Base-by-base conservation (phyloP, 2,113 vertebrate species). In the Anarrhichthys ocellatus region DNA sequence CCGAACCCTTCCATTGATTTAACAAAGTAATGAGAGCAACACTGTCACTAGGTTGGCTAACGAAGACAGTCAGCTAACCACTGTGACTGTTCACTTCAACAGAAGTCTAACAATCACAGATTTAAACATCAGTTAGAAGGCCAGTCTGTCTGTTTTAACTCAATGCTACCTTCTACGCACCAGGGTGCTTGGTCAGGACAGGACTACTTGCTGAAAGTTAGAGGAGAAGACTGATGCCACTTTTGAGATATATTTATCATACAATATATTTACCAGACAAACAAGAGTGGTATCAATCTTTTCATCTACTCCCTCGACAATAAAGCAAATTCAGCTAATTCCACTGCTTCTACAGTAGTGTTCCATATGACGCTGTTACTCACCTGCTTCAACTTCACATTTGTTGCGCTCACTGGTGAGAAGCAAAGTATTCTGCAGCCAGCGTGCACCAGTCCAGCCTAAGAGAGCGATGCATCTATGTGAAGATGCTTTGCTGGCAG, bases 401-500 rank as follows among this genome's bases (percentile, higher is more conserved):
- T 42, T 78, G 70, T 84, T 84, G 50, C 58, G 74, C 58, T 64
- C 54, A 63, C 50, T 64, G n/a, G 24, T 73, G 40, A 73, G 44
- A 79, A 58, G 68, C n/a, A 63, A 87, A 79, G 71, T 82, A 20
- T 85, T 85, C n/a, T 76, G 67, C 76, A 82, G 80, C 64, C 80
- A 54, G 64, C 38, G 29, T 67, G 56, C 76, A 61, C 48, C 58
- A 38, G 52, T 75, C 61, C 67, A 76, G 44, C 52, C 48, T 36
- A 0, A 65, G 46, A 83, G 73, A 59, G 71, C 38, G 61, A 72
- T 72, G 77, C 40, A 77, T 83, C 13, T 66, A 50, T 40, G 29
- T 72, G 59, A 48, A 42, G 44, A 68, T 70, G 44, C 34, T 73
- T 67, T 32, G 59, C 61, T 66, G n/a, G 5, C 22, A 56, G 32